phyloP scores from a whole-genome alignment of 2,888 invertebrate species.

The Liodrosophila aerea region DNA sequence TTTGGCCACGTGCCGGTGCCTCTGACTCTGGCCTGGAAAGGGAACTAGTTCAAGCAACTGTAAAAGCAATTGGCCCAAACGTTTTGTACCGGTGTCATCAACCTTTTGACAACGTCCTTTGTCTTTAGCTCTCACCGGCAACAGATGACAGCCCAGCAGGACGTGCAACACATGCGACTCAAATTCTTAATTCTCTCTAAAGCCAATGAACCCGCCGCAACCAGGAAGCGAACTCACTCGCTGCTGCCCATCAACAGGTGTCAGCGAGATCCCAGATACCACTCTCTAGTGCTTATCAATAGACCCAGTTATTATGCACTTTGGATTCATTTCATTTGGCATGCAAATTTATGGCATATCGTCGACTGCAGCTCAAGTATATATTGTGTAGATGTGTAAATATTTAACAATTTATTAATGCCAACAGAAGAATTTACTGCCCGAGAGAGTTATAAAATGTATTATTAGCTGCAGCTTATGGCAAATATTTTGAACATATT shows the following conservation, averaged over 20 bases:
- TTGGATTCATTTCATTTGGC: constrained; percentile 49
- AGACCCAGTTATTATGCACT: constrained; percentile 46
- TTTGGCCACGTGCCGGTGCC: constrained; percentile 61
- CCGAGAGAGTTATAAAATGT: too few species aligned
- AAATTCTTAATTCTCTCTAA: constrained; percentile 16
- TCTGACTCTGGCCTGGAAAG: constrained; percentile 22
- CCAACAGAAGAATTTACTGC: constrained; percentile 11
- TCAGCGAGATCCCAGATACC: neutral
- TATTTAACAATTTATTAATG: constrained; percentile 32
- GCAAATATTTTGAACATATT: constrained; percentile 34
- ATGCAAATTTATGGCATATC: constrained; percentile 38
- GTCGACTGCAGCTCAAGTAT: neutral
- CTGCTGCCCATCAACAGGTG: constrained; percentile 59
- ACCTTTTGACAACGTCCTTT: constrained; percentile 69
- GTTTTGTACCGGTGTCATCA: constrained; percentile 69
- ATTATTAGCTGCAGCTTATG: neutral
- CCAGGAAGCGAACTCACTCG: constrained; percentile 60
- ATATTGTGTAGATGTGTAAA: constrained; percentile 10
- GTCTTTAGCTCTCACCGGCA: constrained; percentile 50
- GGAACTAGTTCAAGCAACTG: constrained; percentile 77
- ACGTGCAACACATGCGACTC: constrained; percentile 66
- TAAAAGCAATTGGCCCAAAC: constrained; percentile 62
- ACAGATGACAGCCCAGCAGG: constrained; percentile 69
- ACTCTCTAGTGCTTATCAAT: constrained; percentile 28
- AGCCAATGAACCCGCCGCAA: constrained; percentile 62